Evolutionary conservation across 2,888 invertebrate species (phyloP), one percentile per base, ranked within the genome.

Genomic region (Uropetala carovei): DNA sequence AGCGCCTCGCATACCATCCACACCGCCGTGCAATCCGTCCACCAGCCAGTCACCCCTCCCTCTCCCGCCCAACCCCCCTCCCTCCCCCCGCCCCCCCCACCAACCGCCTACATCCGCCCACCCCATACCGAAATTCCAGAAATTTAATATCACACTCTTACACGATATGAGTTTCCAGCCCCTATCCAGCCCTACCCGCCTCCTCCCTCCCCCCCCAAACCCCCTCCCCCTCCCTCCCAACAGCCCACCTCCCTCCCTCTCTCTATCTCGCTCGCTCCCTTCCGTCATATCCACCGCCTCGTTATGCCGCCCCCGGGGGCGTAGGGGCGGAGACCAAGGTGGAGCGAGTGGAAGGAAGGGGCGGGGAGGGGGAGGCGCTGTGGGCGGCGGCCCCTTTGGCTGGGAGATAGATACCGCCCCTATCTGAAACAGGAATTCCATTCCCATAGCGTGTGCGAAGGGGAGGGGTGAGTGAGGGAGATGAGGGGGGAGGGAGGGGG

Each of bases 241-340:
- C n/a, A 4, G 11, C 68, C 68, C 57, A n/a, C 13, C 58, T 43
- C 43, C 10, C 83, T n/a, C 83, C 13, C 58, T 43, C 43, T 30
- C 83, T n/a, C 83, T 16, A 43, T 94, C 94, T 95, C 94, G 94
- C 95, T 94, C 94, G 94, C 95, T 95, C 95, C 95, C 96, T 95
- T 96, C 96, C 96, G 18, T 43, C 81, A 5, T 56, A 9, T 13
- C 43, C 16, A 9, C 22, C 64, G 22, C 75, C 81, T 82, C 81
- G 89, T 89, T 68, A 86, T 86, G 86, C 60, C 86, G 86, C 89
- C 89, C 64, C 56, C 18, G n/a, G 64, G 64, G 89, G 43, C 43
- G 43, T 89, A 22, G 59, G 14, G 85, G 85, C 22, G 59, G 85
- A 14, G 85, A 27, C 22, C 22, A 58, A 43, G 30, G 82, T 82